These are phyloP conservation scores for Caenorhabditis sp. DNA, from an alignment of 2,888 invertebrate genomes.

Conservation along the genomic window DNA sequence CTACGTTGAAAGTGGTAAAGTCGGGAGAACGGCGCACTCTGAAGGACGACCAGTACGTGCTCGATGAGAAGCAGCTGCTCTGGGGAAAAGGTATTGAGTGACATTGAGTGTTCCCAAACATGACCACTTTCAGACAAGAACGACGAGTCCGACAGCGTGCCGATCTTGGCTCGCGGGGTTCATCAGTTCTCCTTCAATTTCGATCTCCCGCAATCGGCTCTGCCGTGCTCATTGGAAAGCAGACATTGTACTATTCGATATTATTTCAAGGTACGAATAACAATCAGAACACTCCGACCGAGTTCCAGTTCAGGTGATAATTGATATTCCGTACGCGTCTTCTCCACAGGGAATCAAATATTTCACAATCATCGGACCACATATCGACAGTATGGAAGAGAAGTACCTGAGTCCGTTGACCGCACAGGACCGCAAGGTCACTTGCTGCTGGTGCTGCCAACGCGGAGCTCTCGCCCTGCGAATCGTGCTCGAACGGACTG, in stretches of 20 bases:
- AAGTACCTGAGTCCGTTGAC: constrained; percentile 86
- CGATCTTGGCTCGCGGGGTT: constrained; percentile 84
- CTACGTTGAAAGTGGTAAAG: constrained; percentile 86
- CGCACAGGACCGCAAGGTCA: constrained; percentile 84
- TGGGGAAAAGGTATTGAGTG: constrained; percentile 88
- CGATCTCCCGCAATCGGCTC: constrained; percentile 84
- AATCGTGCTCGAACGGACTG: constrained; percentile 85
- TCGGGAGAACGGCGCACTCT: constrained; percentile 86
- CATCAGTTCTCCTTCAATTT: constrained; percentile 86
- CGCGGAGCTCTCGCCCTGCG: constrained; percentile 84
- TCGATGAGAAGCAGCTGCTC: constrained; percentile 85
- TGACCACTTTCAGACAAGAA: constrained; percentile 63
- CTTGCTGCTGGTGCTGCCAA: constrained; percentile 86
- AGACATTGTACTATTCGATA: constrained; percentile 86
- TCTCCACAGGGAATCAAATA: constrained; percentile 88
- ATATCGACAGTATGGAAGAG: constrained; percentile 88
- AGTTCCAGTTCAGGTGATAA: constrained; percentile 80
- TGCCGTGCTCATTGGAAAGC: constrained; percentile 88
- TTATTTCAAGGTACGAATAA: constrained; percentile 82
- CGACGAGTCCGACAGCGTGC: constrained; percentile 77
- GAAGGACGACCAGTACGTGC: constrained; percentile 87
- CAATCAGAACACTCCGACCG: neutral
- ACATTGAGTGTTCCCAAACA: too few species aligned
- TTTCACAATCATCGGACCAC: constrained; percentile 87
- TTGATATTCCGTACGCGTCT: constrained; percentile 87